Evolutionary conservation across 2,888 invertebrate genomes (phyloP).

Genomic region (Byasa hedistus): DNA sequence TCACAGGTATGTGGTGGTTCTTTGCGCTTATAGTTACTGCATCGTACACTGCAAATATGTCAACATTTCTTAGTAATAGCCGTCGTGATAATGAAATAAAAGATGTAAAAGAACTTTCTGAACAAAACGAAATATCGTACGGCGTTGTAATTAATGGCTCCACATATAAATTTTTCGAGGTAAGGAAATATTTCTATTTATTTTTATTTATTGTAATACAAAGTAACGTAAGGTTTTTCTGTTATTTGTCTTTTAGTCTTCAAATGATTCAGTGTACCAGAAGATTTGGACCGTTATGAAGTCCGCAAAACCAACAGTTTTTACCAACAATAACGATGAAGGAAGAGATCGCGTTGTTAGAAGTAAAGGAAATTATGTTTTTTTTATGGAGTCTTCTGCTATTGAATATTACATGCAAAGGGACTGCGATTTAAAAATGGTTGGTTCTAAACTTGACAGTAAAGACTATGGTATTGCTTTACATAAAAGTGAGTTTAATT

Average conservation of each 20-base stretch:
- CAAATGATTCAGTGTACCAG: conserved; percentile 91
- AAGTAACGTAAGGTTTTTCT: conserved; percentile 31
- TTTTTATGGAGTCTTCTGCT: conserved; percentile 96
- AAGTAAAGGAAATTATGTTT: conserved; percentile 90
- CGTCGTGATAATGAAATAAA: conserved; percentile 90
- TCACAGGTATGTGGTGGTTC: conserved; percentile 96
- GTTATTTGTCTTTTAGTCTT: conserved; percentile 74
- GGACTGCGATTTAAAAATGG: conserved; percentile 88
- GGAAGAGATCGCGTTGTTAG: conserved; percentile 90
- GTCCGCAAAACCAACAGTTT: conserved; percentile 88
- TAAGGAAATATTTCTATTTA: conserved; percentile 33
- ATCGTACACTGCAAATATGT: conserved; percentile 87
- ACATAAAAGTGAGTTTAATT: conserved; percentile 84
- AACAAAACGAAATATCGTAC: conserved; percentile 91
- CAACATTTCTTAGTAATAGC: conserved; percentile 90
- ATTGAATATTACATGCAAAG: conserved; percentile 93
- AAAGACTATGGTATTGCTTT: conserved; percentile 91
- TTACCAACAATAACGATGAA: conserved; percentile 87
- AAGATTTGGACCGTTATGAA: conserved; percentile 96
- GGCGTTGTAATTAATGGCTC: conserved; percentile 89
- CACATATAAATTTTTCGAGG: conserved; percentile 91
- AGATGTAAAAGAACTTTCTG: conserved; percentile 89
- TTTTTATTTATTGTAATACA: too few relatives aligned
- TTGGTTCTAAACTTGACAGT: conserved; percentile 90
- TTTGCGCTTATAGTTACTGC: conserved; percentile 94